These are phyloP conservation scores for Labeo calbasu DNA, from an alignment of 2,797 vertebrate genomes.

Conservation along the genomic window DNA sequence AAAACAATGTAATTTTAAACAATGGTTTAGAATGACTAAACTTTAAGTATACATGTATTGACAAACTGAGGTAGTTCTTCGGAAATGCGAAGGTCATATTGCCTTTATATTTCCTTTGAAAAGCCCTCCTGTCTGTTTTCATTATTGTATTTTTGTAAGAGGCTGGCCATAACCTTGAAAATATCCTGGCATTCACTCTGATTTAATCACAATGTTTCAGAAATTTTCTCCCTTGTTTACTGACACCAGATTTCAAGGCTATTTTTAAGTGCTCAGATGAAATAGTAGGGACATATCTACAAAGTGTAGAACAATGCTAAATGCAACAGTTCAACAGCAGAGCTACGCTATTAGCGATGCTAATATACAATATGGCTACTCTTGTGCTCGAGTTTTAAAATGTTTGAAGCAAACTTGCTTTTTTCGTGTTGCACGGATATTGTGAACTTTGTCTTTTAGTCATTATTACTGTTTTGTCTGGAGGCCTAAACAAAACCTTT, in stretches of 20 bases:
- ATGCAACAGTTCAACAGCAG: background rate
- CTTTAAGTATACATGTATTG: background rate
- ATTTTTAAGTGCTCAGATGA: constrained; percentile 6
- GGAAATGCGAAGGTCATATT: background rate
- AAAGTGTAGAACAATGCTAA: background rate
- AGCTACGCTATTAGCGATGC: background rate
- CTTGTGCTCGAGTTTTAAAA: background rate
- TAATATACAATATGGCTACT: background rate
- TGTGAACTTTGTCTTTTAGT: background rate
- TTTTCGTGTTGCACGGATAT: background rate
- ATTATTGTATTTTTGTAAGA: constrained; percentile 2
- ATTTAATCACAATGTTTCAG: constrained; percentile 28
- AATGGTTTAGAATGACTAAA: background rate
- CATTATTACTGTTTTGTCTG: background rate
- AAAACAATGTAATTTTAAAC: background rate
- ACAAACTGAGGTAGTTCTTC: background rate
- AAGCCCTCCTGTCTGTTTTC: constrained; percentile 11
- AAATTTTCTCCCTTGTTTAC: background rate
- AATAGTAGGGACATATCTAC: background rate
- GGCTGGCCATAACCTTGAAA: constrained; percentile 36
- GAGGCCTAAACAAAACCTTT: background rate
- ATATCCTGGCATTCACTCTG: constrained; percentile 29
- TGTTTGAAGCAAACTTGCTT: background rate
- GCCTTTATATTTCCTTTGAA: constrained; percentile 24
- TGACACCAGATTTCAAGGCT: constrained; percentile 27